Conservation (phyloP, 2,888 invertebrate species). For the Neoscelio sp. region DNA sequence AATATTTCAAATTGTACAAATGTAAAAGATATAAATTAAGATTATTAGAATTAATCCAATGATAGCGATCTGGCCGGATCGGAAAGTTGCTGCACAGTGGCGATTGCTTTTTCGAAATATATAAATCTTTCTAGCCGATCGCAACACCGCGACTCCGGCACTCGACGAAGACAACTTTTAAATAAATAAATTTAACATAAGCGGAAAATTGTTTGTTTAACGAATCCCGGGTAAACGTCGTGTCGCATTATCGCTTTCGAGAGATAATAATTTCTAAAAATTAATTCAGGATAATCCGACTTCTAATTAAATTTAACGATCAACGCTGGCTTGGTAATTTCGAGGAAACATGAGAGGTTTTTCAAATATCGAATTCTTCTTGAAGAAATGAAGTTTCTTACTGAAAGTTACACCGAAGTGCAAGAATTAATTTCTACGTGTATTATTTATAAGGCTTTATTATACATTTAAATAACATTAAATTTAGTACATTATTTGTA, state of each 20-base stretch:
- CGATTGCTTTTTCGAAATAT: not conserved
- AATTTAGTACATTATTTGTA: too few species aligned
- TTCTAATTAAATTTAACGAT: constrained; percentile 47
- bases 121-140: not conserved
- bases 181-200: not conserved
- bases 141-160: too few species aligned
- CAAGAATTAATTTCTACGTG: constrained; percentile 5
- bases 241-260: constrained; percentile 12
- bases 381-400: not conserved
- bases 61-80: constrained; percentile 4
- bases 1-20: constrained; percentile 35
- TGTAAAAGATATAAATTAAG: constrained; percentile 31
- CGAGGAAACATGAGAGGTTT: constrained; percentile 31
- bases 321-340: constrained; percentile 18
- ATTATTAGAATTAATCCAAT: constrained; percentile 35
- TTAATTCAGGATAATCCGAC: constrained; percentile 46
- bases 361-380: constrained; percentile 33
- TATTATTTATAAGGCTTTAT: constrained; percentile 10
- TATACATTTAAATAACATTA: not conserved
- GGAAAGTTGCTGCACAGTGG: not conserved
- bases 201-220: constrained; percentile 13
- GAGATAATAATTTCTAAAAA: constrained; percentile 28
- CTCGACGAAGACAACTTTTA: too few species aligned
- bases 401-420: not conserved
- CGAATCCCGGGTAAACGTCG: constrained; percentile 19